Evolutionary conservation across 37 sponge, comb jelly and placozoan species (phyloP), one percentile per base, ranked within the genome.

Genomic region (Amphimedon queenslandica): DNA sequence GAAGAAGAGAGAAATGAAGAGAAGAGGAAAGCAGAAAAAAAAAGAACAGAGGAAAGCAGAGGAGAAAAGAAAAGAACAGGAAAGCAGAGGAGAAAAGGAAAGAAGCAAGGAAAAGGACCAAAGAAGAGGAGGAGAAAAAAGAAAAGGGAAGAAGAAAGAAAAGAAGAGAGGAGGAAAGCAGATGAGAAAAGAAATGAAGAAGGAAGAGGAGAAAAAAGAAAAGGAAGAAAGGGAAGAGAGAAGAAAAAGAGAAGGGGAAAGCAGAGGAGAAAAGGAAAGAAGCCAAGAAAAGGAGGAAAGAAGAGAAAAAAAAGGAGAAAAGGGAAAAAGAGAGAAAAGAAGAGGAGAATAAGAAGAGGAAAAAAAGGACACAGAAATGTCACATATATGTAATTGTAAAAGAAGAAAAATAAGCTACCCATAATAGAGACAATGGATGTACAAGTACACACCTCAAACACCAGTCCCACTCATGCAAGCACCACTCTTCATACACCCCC

Each of bases 321-420:
- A 23, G 32, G 38, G 38, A 34, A 34, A 10, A 67, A 34, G 38
- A 67, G 38, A 67, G 32, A 37, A 67, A 67, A 35, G 38, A 67
- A 20, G 23, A 33, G 38, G 39, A 67, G 68, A 67, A 16, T 36
- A 32, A 5, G 18, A 20, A 34, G 32, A 20, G 20, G 38, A 35
- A 20, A 11, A 25, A 5, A 67, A 65, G 37, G 1, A 1, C 1
- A 65, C 31, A 35, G 33, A 3, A 3, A n/a, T n/a, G n/a, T n/a
- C n/a, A n/a, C n/a, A n/a, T n/a, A n/a, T n/a, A n/a, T n/a, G n/a
- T n/a, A n/a, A n/a, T n/a, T n/a, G n/a, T n/a, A n/a, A n/a, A n/a
- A n/a, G n/a, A n/a, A n/a, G n/a, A n/a, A n/a, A n/a, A n/a, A n/a
- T n/a, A n/a, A n/a, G n/a, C n/a, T n/a, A n/a, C n/a, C n/a, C n/a